phyloP scores from a whole-genome alignment of 2,797 vertebrate genomes.

The Pristis pectinata region DNA sequence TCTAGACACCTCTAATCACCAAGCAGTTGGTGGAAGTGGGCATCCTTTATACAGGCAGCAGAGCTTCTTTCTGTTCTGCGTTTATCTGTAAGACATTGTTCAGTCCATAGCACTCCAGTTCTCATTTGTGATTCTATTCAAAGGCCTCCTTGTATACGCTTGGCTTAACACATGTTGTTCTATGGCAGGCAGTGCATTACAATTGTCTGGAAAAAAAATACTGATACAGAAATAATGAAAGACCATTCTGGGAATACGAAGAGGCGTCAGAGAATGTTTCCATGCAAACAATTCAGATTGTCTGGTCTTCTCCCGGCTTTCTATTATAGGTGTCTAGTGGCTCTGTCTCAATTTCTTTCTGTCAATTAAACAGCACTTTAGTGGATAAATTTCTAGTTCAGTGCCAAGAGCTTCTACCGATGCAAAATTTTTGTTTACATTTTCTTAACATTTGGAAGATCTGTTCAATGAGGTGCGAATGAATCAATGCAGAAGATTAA shows the following conservation, averaged over 20 bases:
- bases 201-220: not conserved
- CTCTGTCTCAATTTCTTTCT: not conserved
- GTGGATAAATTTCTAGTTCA: not conserved
- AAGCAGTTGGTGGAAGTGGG: not conserved
- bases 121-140: constrained; percentile 5
- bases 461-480: not conserved
- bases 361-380: not conserved
- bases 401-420: not conserved
- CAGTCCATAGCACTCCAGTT: not conserved
- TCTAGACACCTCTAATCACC: not conserved
- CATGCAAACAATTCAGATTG: constrained; percentile 10
- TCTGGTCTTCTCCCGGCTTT: not conserved
- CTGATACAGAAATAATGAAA: not conserved
- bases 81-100: not conserved
- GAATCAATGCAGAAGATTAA: not conserved
- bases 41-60: too few species aligned
- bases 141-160: not conserved
- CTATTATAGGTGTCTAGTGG: not conserved
- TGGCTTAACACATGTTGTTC: not conserved
- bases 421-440: not conserved
- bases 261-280: constrained; percentile 28
- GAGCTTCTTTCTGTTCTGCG: not conserved
- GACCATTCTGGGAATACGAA: not conserved
- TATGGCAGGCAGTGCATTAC: not conserved
- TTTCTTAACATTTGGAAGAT: not conserved